phyloP scores from a whole-genome alignment of 2,888 invertebrate species.

The Agonopterix subpropinquella region DNA sequence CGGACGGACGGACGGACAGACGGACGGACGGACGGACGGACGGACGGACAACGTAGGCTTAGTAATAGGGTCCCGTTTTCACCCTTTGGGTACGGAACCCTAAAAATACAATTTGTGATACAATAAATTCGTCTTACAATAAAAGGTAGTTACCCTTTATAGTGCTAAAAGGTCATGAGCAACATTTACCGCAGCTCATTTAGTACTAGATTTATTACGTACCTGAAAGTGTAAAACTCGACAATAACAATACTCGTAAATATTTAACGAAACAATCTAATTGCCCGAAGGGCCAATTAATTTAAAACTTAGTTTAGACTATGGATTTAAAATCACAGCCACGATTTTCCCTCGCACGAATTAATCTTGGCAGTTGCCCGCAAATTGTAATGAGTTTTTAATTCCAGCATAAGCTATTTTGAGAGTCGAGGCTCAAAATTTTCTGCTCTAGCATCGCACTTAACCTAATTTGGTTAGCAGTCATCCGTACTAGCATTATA shows the following conservation, averaged over 20 bases:
- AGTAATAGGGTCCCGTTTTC: no score
- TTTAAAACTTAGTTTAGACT: conserved; percentile 21
- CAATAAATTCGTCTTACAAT: no score
- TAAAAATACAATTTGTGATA: no score
- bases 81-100: no score
- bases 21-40: no score
- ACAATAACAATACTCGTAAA: background rate
- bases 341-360: conserved; percentile 14
- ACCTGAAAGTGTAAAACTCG: no score
- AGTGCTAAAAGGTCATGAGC: background rate
- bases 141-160: background rate
- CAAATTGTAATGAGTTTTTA: conserved; percentile 40
- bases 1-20: no score
- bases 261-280: background rate
- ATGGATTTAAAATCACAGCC: conserved; percentile 22
- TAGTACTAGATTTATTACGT: no score
- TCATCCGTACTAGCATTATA: background rate
- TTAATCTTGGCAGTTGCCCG: conserved; percentile 23
- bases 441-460: conserved; percentile 10
- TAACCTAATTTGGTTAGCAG: conserved; percentile 5
- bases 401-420: conserved; percentile 29
- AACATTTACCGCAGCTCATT: no score
- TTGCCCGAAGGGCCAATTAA: conserved; percentile 15
- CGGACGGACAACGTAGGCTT: no score
- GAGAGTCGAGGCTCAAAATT: conserved; percentile 12